Base-by-base conservation (phyloP, 2,888 invertebrate genomes). In the Helicoverpa assulta region DNA sequence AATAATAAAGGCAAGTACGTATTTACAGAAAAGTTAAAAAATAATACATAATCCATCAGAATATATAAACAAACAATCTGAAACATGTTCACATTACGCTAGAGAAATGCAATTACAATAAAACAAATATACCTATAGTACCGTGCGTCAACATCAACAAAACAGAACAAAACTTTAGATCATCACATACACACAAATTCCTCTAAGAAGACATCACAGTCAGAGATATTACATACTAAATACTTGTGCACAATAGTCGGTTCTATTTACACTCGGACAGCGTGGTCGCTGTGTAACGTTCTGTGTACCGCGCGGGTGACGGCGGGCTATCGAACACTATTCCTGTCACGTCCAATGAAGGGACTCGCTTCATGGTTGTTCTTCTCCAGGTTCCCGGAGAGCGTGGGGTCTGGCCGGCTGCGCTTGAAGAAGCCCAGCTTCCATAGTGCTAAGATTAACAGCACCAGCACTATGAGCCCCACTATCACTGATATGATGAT, bases 391-490 rank as follows among this genome's bases (percentile, higher is more conserved):
- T 98, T 98, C 0, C 98, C 98, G 26, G 98, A 98, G 5, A 98
- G 91, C 18, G 98, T 98, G 1, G 97, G 98, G 91, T 98, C 98
- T 6, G 98, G 98, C 78, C 98, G 96, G 88, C 98, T 97, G 86
- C 98, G 95, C 88, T 98, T 98, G 94, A 98, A 99, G 96, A 99
- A 99, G 62, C 98, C 98, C 64, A 98, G 97, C 95, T 98, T 98
- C 97, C 98, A 98, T 70, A 99, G 95, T 26, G 97, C 96, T 60
- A 98, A 96, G 54, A 98, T 98, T 61, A 99, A 96, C 4, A 98
- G 90, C 50, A 98, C 96, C 47, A 99, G 96, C 21, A 99, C 96
- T 78, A 99, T 88, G 47, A 99, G 95, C 12, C 99, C 99, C 1
- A 97, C 97, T 68, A 98, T 96, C 62, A 98, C 97, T 47, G 99